Conservation (phyloP, 2,797 vertebrate genomes). For the Enteromius mattozi region DNA sequence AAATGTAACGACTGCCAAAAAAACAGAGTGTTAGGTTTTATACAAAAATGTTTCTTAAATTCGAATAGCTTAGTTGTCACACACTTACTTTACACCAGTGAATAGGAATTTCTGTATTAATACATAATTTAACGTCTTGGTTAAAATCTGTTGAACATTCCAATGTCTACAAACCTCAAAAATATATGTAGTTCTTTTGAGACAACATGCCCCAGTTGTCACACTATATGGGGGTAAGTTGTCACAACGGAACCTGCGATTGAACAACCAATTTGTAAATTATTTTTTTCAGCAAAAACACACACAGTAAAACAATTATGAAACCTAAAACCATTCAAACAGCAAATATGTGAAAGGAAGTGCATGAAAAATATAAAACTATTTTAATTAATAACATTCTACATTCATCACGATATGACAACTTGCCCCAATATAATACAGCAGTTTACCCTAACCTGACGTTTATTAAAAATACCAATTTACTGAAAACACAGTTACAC, state of each 20-base stretch:
- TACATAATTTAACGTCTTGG: background rate
- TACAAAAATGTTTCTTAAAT: background rate
- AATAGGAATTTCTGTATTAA: constrained; percentile 5
- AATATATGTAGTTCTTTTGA: background rate
- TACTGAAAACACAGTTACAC: background rate
- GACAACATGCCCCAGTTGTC: background rate
- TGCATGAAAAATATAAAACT: background rate
- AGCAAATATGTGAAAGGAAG: too few relatives aligned
- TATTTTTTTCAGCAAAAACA: background rate
- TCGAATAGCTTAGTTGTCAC: background rate
- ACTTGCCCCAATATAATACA: background rate
- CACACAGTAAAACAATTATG: background rate
- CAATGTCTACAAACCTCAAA: background rate
- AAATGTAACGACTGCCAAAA: background rate
- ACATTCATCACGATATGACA: background rate
- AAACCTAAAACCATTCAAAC: constrained; percentile 1
- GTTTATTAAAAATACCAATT: background rate
- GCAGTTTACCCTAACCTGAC: background rate
- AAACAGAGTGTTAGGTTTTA: background rate
- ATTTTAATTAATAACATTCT: background rate
- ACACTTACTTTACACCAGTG: background rate
- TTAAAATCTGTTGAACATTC: background rate
- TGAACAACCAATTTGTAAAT: background rate
- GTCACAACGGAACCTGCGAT: background rate
- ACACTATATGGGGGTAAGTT: background rate